Evolutionary conservation across 2,888 invertebrate species (phyloP), one percentile per base, ranked within the genome.

Genomic region (Dione vanillae): DNA sequence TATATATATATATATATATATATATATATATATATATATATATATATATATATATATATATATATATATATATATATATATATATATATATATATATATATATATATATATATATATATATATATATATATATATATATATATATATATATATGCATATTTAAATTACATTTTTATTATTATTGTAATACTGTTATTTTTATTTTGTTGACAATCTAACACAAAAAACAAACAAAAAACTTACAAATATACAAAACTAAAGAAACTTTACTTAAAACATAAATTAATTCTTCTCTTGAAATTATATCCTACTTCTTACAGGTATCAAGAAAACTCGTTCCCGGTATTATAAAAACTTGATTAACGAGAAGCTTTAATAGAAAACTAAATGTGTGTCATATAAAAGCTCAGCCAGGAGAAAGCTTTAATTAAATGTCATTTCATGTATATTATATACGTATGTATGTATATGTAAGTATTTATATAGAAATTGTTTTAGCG

Each of bases 351-450:
- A 56, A 56, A 37, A 49, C 49, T 49, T 20, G 49, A 49, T 19
- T 19, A 49, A 56, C 56, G 16, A 56, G 16, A 56, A 11, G 56
- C 37, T 56, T 56, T 56, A 16, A 56, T 56, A 56, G 56, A 56
- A 56, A 56, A 16, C 37, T 37, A 11, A 37, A 61, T 27, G 45
- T 61, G 45, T 61, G 61, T 61, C 61, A 35, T 45, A 45, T 35
- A 45, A 61, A 61, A 61, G 61, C 61, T 61, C 45, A n/a, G 10
- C 43, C 9, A 43, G 43, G 59, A 61, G 59, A 61, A 61, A 61
- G 43, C 61, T 61, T 61, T 7, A 27, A 45, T 27, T 6, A 45
- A 27, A 45, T 16, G 45, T 61, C 61, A 61, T 27, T 27, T 27
- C 27, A 27, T 27, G 5, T 27, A 27, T 27, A 27, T 27, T 27